A percentile compares a stretch with the other conserved stretches of the same genome.
These are phyloP conservation scores for Hippopotamus amphibius DNA, from an alignment of 2,113 vertebrate species.

Conservation along the genomic window DNA sequence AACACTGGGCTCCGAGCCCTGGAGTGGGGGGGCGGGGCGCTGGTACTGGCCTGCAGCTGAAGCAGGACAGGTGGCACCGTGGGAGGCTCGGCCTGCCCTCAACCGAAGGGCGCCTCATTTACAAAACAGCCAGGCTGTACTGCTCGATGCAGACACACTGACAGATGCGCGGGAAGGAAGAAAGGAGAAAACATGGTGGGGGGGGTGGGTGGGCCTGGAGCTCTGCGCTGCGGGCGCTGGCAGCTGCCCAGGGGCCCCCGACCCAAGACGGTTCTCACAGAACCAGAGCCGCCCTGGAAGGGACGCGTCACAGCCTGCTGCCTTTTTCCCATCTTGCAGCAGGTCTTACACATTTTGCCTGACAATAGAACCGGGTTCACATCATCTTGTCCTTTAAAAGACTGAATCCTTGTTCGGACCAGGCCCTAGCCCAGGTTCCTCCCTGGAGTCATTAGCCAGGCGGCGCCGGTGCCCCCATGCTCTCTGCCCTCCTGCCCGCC, in stretches of 20 bases:
- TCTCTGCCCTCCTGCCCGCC: background rate
- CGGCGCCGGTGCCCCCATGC: fast-evolving
- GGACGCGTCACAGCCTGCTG: fast-evolving
- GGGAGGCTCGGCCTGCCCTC: background rate
- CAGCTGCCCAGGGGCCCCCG: background rate
- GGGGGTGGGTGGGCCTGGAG: background rate
- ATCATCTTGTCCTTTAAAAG: background rate
- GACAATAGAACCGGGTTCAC: too few relatives aligned
- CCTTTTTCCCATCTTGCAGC: background rate
- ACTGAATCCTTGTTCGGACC: background rate
- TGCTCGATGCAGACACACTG: fast-evolving
- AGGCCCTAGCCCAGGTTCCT: background rate
- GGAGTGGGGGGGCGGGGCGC: fast-evolving
- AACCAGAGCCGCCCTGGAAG: fast-evolving
- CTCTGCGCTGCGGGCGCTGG: fast-evolving
- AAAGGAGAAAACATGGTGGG: fast-evolving
- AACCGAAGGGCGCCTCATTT: fast-evolving
- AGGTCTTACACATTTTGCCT: fast-evolving
- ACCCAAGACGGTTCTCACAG: fast-evolving
- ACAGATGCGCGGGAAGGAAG: background rate
- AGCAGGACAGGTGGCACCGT: background rate
- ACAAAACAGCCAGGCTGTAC: fast-evolving
- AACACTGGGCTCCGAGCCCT: background rate
- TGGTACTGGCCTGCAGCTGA: fast-evolving
- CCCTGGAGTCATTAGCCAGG: background rate